Conservation (phyloP, 2,888 invertebrate species). For the Leptogaster cylindrica region DNA sequence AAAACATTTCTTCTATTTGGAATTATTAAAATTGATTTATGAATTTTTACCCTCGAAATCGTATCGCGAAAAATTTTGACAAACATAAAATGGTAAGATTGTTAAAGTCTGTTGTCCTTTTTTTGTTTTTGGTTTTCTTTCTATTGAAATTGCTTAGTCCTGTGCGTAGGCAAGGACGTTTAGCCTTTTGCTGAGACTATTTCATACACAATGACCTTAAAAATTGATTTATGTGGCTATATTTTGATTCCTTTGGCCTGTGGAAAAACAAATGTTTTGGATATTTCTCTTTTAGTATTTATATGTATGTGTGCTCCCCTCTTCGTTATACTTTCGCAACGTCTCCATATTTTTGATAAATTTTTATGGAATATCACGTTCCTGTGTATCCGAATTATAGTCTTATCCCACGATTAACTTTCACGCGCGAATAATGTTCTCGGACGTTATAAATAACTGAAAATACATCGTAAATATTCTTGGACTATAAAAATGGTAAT, state of each 20-base stretch:
- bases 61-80: neutral
- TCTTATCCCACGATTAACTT: neutral
- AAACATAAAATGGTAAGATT: neutral
- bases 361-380: constrained; percentile 25
- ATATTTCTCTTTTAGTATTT: neutral
- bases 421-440: neutral
- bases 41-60: constrained; percentile 9
- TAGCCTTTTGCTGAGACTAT: neutral
- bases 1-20: neutral
- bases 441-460: constrained; percentile 22
- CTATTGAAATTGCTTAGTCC: neutral
- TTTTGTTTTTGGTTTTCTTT: too few species aligned
- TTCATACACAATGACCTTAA: constrained; percentile 29
- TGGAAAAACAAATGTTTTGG: neutral
- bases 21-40: constrained; percentile 38
- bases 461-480: constrained; percentile 22
- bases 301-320: too few species aligned
- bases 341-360: neutral
- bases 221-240: constrained; percentile 31
- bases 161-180: constrained; percentile 8
- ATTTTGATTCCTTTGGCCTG: neutral
- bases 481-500: constrained; percentile 22
- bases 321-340: too few species aligned
- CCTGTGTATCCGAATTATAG: constrained; percentile 5
- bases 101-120: too few species aligned